These are phyloP conservation scores for Glossosoma conforme DNA, from an alignment of 1,140 invertebrate species.

Conservation along the genomic window DNA sequence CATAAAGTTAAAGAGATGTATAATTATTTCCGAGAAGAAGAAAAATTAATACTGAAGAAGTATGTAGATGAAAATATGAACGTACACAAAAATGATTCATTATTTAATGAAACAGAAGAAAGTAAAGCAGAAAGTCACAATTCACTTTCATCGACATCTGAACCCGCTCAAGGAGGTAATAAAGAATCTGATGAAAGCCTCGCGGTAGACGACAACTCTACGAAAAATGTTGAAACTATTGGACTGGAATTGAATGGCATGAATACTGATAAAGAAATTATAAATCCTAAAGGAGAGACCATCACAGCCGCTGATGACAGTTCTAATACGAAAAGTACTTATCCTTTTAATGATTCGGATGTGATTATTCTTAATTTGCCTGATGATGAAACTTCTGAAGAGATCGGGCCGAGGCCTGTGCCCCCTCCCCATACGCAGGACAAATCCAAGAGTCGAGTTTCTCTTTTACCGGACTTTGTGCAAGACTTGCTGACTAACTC, in stretches of 20 bases:
- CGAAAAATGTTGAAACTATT: constrained; percentile 29
- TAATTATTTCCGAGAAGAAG: constrained; percentile 47
- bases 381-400: constrained; percentile 11
- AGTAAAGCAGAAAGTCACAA: too few relatives aligned
- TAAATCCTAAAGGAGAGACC: constrained; percentile 27
- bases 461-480: constrained; percentile 44
- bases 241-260: constrained; percentile 24
- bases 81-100: too few relatives aligned
- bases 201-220: constrained; percentile 22
- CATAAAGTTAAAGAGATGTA: constrained; percentile 47
- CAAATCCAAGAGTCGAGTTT: constrained; percentile 40
- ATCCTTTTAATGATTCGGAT: constrained; percentile 27
- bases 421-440: constrained; percentile 15
- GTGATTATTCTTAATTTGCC: constrained; percentile 14
- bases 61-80: constrained; percentile 5
- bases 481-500: constrained; percentile 46
- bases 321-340: constrained; percentile 17
- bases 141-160: background rate
- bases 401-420: constrained; percentile 9
- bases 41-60: constrained; percentile 32
- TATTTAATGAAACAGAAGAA: too few relatives aligned
- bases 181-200: constrained; percentile 5
- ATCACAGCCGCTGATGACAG: constrained; percentile 25
- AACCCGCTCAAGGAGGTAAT: background rate
- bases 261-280: constrained; percentile 28